A percentile compares a stretch with the other conserved stretches of the same genome.
These are phyloP conservation scores for Lutraria lutraria DNA, from an alignment of 2,888 invertebrate genomes.

Conservation along the genomic window DNA sequence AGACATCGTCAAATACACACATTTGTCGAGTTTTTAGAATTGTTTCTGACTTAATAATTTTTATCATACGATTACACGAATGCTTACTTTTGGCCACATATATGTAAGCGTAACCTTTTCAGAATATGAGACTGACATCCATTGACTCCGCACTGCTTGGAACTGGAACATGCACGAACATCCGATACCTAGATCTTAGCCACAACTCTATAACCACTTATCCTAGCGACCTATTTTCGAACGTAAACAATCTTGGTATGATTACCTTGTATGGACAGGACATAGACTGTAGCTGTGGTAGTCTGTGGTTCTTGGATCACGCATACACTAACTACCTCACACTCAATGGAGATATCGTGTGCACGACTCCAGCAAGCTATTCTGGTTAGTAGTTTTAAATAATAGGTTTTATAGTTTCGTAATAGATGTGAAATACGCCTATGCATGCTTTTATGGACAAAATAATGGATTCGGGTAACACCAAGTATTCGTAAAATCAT, in stretches of 20 bases:
- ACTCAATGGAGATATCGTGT: slow-evolving; percentile 57
- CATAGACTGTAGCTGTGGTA: slow-evolving; percentile 51
- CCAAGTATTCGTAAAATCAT: too few species aligned
- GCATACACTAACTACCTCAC: slow-evolving; percentile 52
- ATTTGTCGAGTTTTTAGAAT: too few species aligned
- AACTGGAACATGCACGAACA: slow-evolving; percentile 29
- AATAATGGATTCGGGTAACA: too few species aligned
- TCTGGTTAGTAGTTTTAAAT: neutral
- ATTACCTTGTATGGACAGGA: slow-evolving; percentile 56
- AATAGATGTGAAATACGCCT: too few species aligned
- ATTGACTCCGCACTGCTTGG: slow-evolving; percentile 45
- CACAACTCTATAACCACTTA: slow-evolving; percentile 47
- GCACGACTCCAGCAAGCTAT: slow-evolving; percentile 38
- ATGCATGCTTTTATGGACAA: too few species aligned
- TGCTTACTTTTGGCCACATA: too few species aligned
- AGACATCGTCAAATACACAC: too few species aligned
- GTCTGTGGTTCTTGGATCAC: slow-evolving; percentile 47
- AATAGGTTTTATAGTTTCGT: too few species aligned
- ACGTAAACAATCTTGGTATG: slow-evolving; percentile 44
- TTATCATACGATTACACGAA: too few species aligned
- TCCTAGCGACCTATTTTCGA: slow-evolving; percentile 37
- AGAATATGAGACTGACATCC: slow-evolving; percentile 53
- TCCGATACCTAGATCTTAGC: slow-evolving; percentile 63
- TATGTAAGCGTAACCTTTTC: neutral
- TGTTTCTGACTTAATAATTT: too few species aligned